phyloP scores from a whole-genome alignment of 2,797 vertebrate genomes.

The Microcaecilia unicolor region DNA sequence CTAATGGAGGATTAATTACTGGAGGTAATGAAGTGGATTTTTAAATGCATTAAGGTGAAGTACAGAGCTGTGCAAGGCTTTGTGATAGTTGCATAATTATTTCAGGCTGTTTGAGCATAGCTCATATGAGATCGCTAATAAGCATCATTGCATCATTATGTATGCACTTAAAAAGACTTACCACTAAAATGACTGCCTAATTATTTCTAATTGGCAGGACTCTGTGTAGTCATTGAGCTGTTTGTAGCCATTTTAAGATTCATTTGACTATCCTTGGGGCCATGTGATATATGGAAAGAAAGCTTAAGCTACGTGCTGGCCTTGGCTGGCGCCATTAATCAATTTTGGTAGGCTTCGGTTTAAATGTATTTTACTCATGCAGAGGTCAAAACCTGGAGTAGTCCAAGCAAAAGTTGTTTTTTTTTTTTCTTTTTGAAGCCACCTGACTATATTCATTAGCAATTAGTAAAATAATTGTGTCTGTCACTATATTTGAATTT shows the following conservation, averaged over 20 bases:
- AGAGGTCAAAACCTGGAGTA: conserved; percentile 64
- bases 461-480: conserved; percentile 73
- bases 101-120: conserved; percentile 88
- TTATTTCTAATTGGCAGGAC: conserved; percentile 99
- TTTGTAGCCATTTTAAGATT: conserved; percentile 83
- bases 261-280: conserved; percentile 87
- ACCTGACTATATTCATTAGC: conserved; percentile 69
- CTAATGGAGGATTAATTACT: conserved; percentile 99
- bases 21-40: conserved; percentile 99
- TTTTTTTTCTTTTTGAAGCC: conserved; percentile 64
- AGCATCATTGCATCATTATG: conserved; percentile 97
- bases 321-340: conserved; percentile 64
- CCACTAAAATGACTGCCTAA: conserved; percentile 98
- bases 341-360: conserved; percentile 59
- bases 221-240: conserved; percentile 91
- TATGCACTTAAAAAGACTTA: conserved; percentile 98
- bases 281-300: conserved; percentile 62
- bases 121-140: conserved; percentile 87
- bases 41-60: conserved; percentile 98
- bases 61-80: conserved; percentile 96
- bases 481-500: conserved; percentile 66
- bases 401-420: conserved; percentile 62
- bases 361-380: conserved; percentile 59
- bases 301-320: conserved; percentile 52
- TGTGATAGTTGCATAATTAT: conserved; percentile 98